Base-by-base conservation (phyloP, 2,888 invertebrate species). In the Hecatera dysodea region DNA sequence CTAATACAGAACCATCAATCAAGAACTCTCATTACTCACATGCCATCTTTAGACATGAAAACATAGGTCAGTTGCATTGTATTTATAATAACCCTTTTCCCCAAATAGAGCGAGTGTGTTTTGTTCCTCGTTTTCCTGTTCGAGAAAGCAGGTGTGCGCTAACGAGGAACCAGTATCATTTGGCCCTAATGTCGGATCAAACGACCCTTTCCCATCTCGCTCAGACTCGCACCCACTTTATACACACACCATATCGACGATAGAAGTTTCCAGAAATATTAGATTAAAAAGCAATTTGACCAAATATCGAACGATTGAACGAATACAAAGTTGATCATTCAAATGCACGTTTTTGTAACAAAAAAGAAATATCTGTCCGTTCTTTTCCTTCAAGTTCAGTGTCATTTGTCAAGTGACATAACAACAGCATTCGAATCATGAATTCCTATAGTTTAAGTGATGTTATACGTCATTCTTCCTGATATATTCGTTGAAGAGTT, bases 111-210 rank as follows among this genome's bases (percentile, higher is more conserved):
- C 63, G 17, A 52, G 39, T 56, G 42, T n/a, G 57, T 72, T 84
- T 74, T 68, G 68, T 67, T 68, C 68, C 64, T 76, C 60, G 61
- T 85, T 82, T 81, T 78, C 71, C 75, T 78, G 52, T 7, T 79
- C 24, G 29, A 67, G 74, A 78, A 78, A 82, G 72, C 84, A 86
- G 85, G 80, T 85, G 86, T 74, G 65, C 64, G 52, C 61, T 72
- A 81, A 74, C 78, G 67, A 80, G 62, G 44, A n/a, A 59, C 74
- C 67, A 73, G 67, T 73, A 74, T 72, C 53, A 73, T 70, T 78
- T 76, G 72, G 69, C 33, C 70, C 67, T 67, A 77, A 76, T 61
- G 73, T 72, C 17, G 42, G 48, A 67, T 68, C 69, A 57, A 55
- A 50, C 29, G 55, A 61, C 39, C 59, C 62, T 70, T 74, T 70